These are phyloP conservation scores for Tholera decimalis DNA, from an alignment of 2,888 invertebrate species.

Conservation along the genomic window DNA sequence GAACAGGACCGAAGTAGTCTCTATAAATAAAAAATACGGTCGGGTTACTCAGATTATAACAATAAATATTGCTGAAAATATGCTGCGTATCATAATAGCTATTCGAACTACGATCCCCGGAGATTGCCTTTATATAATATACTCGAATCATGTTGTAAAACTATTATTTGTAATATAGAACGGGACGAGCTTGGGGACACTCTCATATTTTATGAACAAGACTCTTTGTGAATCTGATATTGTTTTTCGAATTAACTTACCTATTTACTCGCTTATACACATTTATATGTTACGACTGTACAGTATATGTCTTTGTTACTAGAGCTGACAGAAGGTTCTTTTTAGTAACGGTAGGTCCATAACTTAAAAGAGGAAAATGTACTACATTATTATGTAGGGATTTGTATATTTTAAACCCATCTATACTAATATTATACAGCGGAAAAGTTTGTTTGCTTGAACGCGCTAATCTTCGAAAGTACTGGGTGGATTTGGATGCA, in stretches of 20 bases:
- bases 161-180: conserved; percentile 53
- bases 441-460: too few relatives aligned
- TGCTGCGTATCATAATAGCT: conserved; percentile 68
- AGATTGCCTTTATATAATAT: conserved; percentile 65
- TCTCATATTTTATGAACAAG: conserved; percentile 39
- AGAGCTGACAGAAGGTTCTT: not conserved
- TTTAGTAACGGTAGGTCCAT: too few relatives aligned
- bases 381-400: conserved; percentile 14
- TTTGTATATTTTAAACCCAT: conserved; percentile 20
- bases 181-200: conserved; percentile 6
- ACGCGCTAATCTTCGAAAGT: too few relatives aligned
- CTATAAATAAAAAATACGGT: conserved; percentile 79
- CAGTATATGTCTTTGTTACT: conserved; percentile 7
- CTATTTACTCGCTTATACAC: not conserved
- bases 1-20: conserved; percentile 69
- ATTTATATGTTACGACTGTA: conserved; percentile 15
- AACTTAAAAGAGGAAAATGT: conserved; percentile 12
- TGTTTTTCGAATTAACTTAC: conserved; percentile 39
- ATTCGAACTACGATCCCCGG: conserved; percentile 65
- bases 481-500: too few relatives aligned
- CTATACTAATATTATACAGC: too few relatives aligned
- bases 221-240: conserved; percentile 52
- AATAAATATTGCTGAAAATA: conserved; percentile 80
- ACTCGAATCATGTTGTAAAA: conserved; percentile 60
- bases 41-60: conserved; percentile 75